Base-by-base conservation (phyloP, 2,797 vertebrate species). In the Phataginus tricuspis region DNA sequence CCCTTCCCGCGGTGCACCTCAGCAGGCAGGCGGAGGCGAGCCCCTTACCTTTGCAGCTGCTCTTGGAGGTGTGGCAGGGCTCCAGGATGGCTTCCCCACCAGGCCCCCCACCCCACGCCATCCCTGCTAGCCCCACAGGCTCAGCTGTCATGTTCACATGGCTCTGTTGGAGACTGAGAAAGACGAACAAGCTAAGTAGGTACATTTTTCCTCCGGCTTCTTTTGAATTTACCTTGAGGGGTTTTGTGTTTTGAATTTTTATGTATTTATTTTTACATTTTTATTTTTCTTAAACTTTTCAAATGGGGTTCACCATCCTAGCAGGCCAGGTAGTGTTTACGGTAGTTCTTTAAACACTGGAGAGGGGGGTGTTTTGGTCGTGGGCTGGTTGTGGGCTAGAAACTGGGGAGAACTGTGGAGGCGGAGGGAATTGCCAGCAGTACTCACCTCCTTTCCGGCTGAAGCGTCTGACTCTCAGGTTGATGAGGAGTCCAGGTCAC, bases 351-450 rank as follows among this genome's bases (percentile, higher is more conserved):
- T 7, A 63, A 80, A 59, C 37, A 8, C 3, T 53, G 59, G 25
- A 27, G 21, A 61, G 59, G 45, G 19, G 14, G 31, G 13, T 16
- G 61, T 7, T 49, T 18, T 19, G 42, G 34, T 21, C 12, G 63
- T 16, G 18, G 25, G 63, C 3, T 18, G 71, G 42, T 12, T 0
- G 6, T n/a, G 51, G 25, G 6, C 45, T 77, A 4, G 42, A 94
- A 88, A 8, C 15, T 59, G 0, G 0, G 16, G 25, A 71, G 16
- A 1, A 18, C 0, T 2, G 25, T 0, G 0, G 23, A 63, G 25
- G 23, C 9, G 1, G 23, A 61, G 13, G 39, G 15, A 42, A 55
- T 1, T 19, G 10, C 31, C 14, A 4, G 2, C 5, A 0, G 5
- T 2, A 0, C 25, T 78, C 27, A 0, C 18, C 37, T 63, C 16